Evolutionary conservation across 2,888 invertebrate species (phyloP).

Genomic region (Acrobasis suavella): DNA sequence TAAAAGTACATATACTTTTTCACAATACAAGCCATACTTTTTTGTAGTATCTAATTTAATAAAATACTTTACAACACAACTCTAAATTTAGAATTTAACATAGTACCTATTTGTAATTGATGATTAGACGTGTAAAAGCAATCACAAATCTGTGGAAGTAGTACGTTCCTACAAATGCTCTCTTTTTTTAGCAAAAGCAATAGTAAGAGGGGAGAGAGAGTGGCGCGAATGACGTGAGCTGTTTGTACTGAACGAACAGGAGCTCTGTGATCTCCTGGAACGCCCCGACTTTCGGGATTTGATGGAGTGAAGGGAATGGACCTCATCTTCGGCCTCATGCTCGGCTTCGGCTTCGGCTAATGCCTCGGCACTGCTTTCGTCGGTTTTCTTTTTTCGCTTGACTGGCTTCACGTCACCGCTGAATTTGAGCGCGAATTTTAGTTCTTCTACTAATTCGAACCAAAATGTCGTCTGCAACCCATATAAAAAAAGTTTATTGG

Average conservation of each 20-base stretch:
- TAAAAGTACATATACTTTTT: no score
- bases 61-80: no score
- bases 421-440: slow-evolving; percentile 85
- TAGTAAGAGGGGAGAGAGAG: slow-evolving; percentile 61
- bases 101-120: no score
- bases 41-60: no score
- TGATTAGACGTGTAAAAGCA: no score
- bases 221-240: slow-evolving; percentile 67
- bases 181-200: slow-evolving; percentile 67
- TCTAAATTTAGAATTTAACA: no score
- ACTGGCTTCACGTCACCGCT: slow-evolving; percentile 85
- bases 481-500: background rate
- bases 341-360: slow-evolving; percentile 56
- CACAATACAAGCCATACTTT: no score
- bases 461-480: slow-evolving; percentile 81
- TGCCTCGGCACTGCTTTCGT: slow-evolving; percentile 58
- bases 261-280: slow-evolving; percentile 49
- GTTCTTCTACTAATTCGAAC: slow-evolving; percentile 83
- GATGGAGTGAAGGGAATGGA: slow-evolving; percentile 59
- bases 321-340: slow-evolving; percentile 62
- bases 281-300: slow-evolving; percentile 54
- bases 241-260: slow-evolving; percentile 61
- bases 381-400: slow-evolving; percentile 57
- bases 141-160: no score
- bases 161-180: slow-evolving; percentile 46